Percentiles rank a stretch among this genome's conserved stretches.
Evolutionary conservation across 2,797 vertebrate genomes (phyloP).

Genomic region (Acanthis flammea): DNA sequence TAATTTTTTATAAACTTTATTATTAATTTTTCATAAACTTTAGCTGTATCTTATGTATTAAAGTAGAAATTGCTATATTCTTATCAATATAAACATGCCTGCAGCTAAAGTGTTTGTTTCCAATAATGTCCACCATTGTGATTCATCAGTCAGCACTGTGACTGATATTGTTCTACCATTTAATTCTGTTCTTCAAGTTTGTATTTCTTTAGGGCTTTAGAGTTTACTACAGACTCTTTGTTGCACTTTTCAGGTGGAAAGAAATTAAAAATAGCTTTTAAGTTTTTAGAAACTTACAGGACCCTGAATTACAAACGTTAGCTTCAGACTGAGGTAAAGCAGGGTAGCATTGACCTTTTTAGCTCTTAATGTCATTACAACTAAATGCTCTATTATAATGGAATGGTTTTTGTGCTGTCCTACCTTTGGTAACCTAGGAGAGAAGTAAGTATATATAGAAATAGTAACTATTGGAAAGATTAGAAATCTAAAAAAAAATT

Average conservation of each 20-base stretch:
- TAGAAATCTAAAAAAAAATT: not conserved
- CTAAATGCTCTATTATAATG: not conserved
- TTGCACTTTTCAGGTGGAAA: not conserved
- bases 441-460: not conserved
- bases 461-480: not conserved
- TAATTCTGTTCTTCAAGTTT: not conserved
- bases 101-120: not conserved
- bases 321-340: not conserved
- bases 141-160: not conserved
- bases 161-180: not conserved
- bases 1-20: not conserved
- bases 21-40: not conserved
- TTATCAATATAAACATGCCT: not conserved
- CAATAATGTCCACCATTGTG: not conserved
- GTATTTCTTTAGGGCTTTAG: not conserved
- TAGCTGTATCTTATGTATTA: not conserved
- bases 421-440: not conserved
- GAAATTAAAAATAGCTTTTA: not conserved
- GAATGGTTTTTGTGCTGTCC: not conserved
- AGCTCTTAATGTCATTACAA: not conserved
- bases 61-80: not conserved
- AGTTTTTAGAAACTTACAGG: not conserved
- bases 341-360: not conserved
- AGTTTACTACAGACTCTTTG: not conserved
- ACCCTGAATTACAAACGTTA: not conserved